Conservation (phyloP, 2,888 invertebrate species). For the Acrobasis consociella region DNA sequence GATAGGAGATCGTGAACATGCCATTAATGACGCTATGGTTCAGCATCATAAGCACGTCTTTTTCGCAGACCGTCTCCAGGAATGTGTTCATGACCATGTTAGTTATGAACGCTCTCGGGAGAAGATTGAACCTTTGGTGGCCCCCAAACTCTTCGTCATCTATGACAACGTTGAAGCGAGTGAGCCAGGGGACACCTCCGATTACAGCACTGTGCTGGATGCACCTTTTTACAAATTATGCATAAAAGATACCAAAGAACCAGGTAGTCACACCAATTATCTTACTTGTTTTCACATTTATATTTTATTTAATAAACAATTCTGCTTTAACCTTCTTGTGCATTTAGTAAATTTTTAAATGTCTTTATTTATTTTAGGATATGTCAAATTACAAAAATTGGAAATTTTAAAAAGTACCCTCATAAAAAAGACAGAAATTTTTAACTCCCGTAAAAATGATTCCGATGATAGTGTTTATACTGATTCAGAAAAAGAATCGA, state of each 20-base stretch:
- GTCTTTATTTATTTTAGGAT: slow-evolving; percentile 70
- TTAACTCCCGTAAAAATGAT: slow-evolving; percentile 38
- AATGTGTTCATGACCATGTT: slow-evolving; percentile 85
- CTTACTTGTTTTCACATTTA: neutral
- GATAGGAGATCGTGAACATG: slow-evolving; percentile 71
- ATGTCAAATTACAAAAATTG: slow-evolving; percentile 79
- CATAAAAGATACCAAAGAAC: slow-evolving; percentile 79
- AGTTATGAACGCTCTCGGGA: slow-evolving; percentile 69
- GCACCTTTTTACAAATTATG: slow-evolving; percentile 85
- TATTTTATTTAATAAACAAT: neutral
- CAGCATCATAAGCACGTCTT: slow-evolving; percentile 85
- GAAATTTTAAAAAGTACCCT: slow-evolving; percentile 74
- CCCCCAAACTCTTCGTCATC: slow-evolving; percentile 86
- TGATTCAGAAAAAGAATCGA: slow-evolving; percentile 74
- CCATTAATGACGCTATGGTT: slow-evolving; percentile 78
- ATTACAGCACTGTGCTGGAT: slow-evolving; percentile 83
- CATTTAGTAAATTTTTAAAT: slow-evolving; percentile 17
- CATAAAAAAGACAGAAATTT: slow-evolving; percentile 53
- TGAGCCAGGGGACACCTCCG: slow-evolving; percentile 83
- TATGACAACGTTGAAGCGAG: slow-evolving; percentile 89
- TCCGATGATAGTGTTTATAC: slow-evolving; percentile 70
- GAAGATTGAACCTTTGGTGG: slow-evolving; percentile 80
- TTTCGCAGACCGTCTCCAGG: slow-evolving; percentile 87
- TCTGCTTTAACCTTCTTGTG: neutral
- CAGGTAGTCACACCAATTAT: slow-evolving; percentile 50